Evolutionary conservation across 1,140 invertebrate genomes (phyloP).

Genomic region (Atta texana): DNA sequence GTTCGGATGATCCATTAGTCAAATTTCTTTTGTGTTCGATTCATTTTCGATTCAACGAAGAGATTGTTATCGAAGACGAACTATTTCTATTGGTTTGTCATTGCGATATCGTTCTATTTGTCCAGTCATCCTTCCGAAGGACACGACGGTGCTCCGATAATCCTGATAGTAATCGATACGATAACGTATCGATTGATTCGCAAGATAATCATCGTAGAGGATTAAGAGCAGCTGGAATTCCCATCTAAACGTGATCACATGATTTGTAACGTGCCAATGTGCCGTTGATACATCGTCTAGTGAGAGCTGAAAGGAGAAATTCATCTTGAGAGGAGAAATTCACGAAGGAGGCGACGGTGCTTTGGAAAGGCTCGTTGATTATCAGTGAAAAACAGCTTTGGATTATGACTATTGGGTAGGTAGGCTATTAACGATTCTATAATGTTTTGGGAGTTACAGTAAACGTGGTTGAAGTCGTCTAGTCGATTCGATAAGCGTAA

Average conservation of each 20-base stretch:
- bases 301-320: neutral
- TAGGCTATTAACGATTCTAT: conserved; percentile 37
- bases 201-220: conserved; percentile 48
- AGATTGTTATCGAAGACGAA: conserved; percentile 38
- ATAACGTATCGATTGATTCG: conserved; percentile 46
- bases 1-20: neutral
- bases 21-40: conserved; percentile 14
- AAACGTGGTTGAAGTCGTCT: conserved; percentile 58
- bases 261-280: conserved; percentile 46
- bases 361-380: conserved; percentile 49
- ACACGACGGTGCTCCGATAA: conserved; percentile 35
- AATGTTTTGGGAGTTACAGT: neutral
- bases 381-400: conserved; percentile 64
- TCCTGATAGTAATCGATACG: conserved; percentile 40
- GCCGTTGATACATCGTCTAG: conserved; percentile 23
- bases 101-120: conserved; percentile 22
- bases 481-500: conserved; percentile 17
- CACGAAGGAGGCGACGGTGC: neutral
- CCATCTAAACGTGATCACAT: conserved; percentile 37
- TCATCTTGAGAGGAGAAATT: neutral
- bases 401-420: conserved; percentile 76
- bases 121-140: conserved; percentile 10
- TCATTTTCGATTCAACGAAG: neutral
- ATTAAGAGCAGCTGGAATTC: conserved; percentile 47
- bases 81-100: neutral